Conservation (phyloP, 2,797 vertebrate genomes). For the Pteropus rufus region DNA sequence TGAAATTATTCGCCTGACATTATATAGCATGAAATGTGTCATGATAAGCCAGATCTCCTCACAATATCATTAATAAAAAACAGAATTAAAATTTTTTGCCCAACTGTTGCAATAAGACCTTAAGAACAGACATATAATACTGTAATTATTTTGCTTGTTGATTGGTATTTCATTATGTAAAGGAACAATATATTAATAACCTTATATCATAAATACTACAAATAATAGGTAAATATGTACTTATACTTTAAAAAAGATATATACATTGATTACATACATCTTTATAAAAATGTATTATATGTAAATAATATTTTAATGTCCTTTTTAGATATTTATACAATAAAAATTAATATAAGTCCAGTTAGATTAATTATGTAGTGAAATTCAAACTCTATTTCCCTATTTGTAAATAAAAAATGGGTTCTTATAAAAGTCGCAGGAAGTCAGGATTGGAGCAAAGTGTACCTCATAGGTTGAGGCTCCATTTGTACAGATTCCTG, state of each 20-base stretch:
- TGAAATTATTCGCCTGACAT: background rate
- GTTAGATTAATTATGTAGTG: background rate
- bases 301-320: background rate
- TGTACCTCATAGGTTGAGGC: background rate
- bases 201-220: background rate
- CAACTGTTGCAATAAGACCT: background rate
- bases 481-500: background rate
- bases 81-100: background rate
- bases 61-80: background rate
- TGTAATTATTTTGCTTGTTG: background rate
- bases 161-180: background rate
- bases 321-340: background rate
- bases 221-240: background rate
- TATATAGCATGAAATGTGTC: background rate
- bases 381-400: background rate
- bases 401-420: background rate
- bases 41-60: background rate
- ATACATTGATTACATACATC: background rate
- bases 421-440: background rate
- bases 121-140: background rate
- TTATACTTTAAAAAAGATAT: background rate
- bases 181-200: background rate
- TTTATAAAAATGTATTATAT: background rate
- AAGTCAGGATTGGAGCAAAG: background rate
- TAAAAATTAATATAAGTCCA: background rate